Evolutionary conservation across 2,797 vertebrate species (phyloP).

Genomic region (Acanthis flammea): DNA sequence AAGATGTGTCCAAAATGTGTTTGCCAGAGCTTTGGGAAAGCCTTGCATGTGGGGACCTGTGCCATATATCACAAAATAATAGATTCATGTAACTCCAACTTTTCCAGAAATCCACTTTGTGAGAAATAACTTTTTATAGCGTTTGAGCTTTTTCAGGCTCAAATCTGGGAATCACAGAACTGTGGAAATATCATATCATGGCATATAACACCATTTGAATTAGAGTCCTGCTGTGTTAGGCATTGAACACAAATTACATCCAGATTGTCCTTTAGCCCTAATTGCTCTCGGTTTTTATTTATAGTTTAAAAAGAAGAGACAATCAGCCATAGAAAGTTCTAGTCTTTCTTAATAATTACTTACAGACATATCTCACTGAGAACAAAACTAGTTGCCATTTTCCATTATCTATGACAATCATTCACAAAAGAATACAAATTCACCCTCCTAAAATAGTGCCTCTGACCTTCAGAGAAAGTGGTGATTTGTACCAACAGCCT

Average conservation of each 20-base stretch:
- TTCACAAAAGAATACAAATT: not conserved
- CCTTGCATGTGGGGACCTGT: not conserved
- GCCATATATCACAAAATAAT: rapidly evolving
- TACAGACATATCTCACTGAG: constrained; percentile 36
- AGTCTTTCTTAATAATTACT: constrained; percentile 53
- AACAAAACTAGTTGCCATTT: constrained; percentile 47
- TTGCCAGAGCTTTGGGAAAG: not conserved
- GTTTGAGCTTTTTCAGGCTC: not conserved
- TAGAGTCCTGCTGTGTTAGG: constrained; percentile 38
- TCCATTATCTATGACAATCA: constrained; percentile 16
- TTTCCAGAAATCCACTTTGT: not conserved
- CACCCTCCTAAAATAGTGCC: not conserved
- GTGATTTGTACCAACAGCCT: not conserved
- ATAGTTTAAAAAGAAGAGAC: constrained; percentile 34
- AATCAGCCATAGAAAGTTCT: not conserved
- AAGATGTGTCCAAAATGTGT: not conserved
- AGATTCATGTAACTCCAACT: not conserved
- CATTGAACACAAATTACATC: constrained; percentile 45
- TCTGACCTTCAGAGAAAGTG: not conserved
- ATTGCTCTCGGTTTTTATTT: constrained; percentile 56
- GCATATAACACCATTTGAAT: constrained; percentile 41
- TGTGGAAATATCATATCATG: constrained; percentile 47
- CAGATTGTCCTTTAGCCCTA: constrained; percentile 61
- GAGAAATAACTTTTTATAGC: constrained; percentile 12
- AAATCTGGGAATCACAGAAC: not conserved